These are phyloP conservation scores for Stegodyphus mimosarum DNA, from an alignment of 1,140 invertebrate species.

Conservation along the genomic window DNA sequence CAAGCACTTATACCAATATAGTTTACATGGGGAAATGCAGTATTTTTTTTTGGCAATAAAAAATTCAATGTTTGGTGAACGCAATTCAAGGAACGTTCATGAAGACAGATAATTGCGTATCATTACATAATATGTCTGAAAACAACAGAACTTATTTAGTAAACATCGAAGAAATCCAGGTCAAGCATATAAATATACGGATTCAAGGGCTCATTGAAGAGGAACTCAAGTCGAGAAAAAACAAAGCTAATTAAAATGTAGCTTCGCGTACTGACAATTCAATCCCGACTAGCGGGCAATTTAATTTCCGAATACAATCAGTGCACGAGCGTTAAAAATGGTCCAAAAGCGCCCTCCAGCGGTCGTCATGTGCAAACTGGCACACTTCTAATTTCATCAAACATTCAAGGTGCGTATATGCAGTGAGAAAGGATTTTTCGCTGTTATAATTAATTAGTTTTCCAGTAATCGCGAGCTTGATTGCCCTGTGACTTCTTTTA, in stretches of 20 bases:
- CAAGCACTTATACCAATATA: no score
- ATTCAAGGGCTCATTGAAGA: no score
- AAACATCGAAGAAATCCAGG: no score
- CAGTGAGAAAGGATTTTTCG: slow-evolving; percentile 10
- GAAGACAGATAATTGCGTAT: no score
- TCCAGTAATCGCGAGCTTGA: slow-evolving; percentile 39
- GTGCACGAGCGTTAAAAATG: slow-evolving; percentile 29
- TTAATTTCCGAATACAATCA: slow-evolving; percentile 53
- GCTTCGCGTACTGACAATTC: slow-evolving; percentile 18
- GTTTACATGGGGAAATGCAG: no score
- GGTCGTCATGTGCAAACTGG: background rate
- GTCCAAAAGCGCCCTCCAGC: background rate
- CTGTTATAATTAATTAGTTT: slow-evolving; percentile 50
- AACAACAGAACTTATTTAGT: no score
- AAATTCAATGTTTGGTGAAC: no score
- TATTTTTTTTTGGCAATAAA: no score
- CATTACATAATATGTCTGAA: no score
- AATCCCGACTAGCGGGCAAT: slow-evolving; percentile 20
- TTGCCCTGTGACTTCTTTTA: background rate
- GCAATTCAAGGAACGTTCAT: no score
- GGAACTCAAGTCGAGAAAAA: background rate
- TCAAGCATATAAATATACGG: no score
- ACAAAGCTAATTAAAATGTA: slow-evolving; percentile 14
- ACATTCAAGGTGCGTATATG: slow-evolving; percentile 23
- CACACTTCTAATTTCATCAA: slow-evolving; percentile 32